Evolutionary conservation across 2,888 invertebrate genomes (phyloP).

Genomic region (Pandemis cinnamomeana): DNA sequence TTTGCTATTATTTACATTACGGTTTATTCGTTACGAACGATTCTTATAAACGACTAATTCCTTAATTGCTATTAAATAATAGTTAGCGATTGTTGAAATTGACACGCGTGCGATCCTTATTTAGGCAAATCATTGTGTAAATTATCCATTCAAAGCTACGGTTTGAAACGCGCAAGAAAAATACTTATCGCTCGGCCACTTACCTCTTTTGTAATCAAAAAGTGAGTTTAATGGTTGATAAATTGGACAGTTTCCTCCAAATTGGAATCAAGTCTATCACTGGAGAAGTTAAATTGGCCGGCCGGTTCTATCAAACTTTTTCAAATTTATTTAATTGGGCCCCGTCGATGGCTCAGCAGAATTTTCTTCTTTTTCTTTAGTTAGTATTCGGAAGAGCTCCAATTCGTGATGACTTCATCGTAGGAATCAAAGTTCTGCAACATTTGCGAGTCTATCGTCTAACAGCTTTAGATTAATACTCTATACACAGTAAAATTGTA

Average conservation of each 20-base stretch:
- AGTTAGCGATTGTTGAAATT: no score
- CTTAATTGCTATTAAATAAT: no score
- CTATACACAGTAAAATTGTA: no score
- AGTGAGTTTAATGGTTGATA: conserved; percentile 29
- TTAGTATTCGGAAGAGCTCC: background rate
- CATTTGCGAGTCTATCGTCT: background rate
- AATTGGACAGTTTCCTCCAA: conserved; percentile 23
- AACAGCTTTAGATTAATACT: no score
- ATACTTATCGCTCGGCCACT: no score
- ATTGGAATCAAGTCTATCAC: conserved; percentile 28
- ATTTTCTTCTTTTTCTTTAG: conserved; percentile 8
- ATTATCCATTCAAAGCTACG: no score
- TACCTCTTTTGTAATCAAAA: background rate
- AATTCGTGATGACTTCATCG: conserved; percentile 4
- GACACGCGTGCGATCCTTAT: no score
- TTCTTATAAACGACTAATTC: no score
- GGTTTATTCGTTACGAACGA: no score
- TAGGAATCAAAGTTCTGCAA: background rate
- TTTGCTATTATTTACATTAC: no score
- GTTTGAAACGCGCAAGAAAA: no score
- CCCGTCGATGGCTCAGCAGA: conserved; percentile 2
- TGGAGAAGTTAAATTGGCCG: conserved; percentile 36
- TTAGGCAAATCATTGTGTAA: no score
- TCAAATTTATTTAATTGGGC: conserved; percentile 38
- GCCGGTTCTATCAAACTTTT: conserved; percentile 27